A percentile compares a stretch with the other conserved stretches of the same genome.
These are phyloP conservation scores for Brachionus asplanchnoidis DNA, from an alignment of 1,140 invertebrate genomes.

Conservation along the genomic window DNA sequence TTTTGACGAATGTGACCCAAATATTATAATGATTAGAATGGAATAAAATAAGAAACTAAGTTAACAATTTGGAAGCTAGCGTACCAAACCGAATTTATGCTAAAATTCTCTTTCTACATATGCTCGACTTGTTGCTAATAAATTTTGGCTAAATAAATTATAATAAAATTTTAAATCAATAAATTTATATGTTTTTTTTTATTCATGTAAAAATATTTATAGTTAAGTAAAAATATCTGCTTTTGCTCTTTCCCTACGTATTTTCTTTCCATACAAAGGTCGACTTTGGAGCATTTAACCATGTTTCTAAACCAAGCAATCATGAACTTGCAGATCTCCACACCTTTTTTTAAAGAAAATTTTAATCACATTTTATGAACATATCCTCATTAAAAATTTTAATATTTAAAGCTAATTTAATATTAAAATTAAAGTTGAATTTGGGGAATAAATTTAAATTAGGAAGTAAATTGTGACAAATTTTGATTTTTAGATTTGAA, in stretches of 20 bases:
- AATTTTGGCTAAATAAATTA: neutral
- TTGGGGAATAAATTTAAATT: neutral
- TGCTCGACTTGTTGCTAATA: neutral
- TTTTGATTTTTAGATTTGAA: neutral
- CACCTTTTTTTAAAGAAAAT: neutral
- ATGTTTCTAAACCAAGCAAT: neutral
- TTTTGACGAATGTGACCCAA: slow-evolving; percentile 14
- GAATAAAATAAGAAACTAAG: neutral
- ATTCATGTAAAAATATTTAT: neutral
- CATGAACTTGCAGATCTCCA: neutral
- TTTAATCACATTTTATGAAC: neutral
- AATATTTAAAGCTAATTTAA: no score
- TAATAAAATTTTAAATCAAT: neutral
- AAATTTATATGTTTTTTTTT: neutral
- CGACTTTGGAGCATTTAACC: neutral
- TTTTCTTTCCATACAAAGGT: neutral
- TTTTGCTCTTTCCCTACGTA: neutral
- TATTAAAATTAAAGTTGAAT: neutral
- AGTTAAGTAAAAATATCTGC: neutral
- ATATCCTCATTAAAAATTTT: neutral
- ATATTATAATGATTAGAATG: neutral
- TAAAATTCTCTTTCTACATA: neutral
- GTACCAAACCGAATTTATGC: neutral
- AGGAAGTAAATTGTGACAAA: neutral
- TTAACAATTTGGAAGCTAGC: neutral